Percentiles rank a stretch among this genome's conserved stretches.
Evolutionary conservation across 1,140 invertebrate genomes (phyloP).

Genomic region (Drosophila santomea): DNA sequence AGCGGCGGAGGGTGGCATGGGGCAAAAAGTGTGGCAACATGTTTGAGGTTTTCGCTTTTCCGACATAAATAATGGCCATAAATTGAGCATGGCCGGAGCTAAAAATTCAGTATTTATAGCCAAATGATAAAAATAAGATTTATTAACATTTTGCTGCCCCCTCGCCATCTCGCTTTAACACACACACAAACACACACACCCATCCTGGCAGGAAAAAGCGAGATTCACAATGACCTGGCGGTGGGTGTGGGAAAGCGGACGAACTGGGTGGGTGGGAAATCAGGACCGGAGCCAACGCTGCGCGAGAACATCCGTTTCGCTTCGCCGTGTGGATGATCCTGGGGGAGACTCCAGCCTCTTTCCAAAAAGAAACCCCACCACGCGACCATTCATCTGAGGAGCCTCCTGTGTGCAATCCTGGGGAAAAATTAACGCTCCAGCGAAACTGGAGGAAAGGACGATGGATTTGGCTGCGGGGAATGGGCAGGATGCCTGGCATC

Average conservation of each 20-base stretch:
- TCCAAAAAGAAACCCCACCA: not conserved
- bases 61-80: conserved; percentile 85
- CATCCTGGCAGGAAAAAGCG: conserved; percentile 30
- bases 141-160: conserved; percentile 84
- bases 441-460: conserved; percentile 7
- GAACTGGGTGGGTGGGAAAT: not conserved
- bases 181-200: conserved; percentile 34
- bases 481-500: conserved; percentile 39
- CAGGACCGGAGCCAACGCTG: conserved; percentile 52
- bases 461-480: not conserved
- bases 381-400: conserved; percentile 21
- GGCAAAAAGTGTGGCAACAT: conserved; percentile 79
- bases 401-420: conserved; percentile 42
- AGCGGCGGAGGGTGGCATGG: conserved; percentile 4
- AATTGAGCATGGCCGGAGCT: conserved; percentile 84
- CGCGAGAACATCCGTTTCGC: conserved; percentile 69
- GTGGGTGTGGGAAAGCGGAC: conserved; percentile 5
- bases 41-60: conserved; percentile 83
- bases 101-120: conserved; percentile 85
- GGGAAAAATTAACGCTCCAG: conserved; percentile 59
- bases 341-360: not conserved
- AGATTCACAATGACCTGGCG: conserved; percentile 43
- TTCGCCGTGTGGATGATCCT: conserved; percentile 72
- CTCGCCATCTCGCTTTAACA: conserved; percentile 20
- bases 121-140: conserved; percentile 85